These are phyloP conservation scores for Conger conger DNA, from an alignment of 2,113 vertebrate genomes.

Conservation along the genomic window DNA sequence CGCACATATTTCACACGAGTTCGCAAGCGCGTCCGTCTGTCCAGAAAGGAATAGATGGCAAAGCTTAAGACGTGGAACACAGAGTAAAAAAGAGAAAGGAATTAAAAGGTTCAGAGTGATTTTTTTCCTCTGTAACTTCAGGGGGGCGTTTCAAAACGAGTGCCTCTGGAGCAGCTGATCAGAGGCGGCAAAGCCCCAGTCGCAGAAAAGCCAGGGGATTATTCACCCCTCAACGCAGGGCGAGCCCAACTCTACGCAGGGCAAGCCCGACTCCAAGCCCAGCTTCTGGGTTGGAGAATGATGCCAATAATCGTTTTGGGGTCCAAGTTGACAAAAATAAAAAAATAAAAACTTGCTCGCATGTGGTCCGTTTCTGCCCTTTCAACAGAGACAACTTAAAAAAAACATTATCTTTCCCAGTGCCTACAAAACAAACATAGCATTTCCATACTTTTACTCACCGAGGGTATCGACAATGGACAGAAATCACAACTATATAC, in stretches of 20 bases:
- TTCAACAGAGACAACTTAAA: neutral
- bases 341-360: no score
- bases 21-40: neutral
- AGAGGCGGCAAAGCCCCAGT: no score
- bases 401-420: neutral
- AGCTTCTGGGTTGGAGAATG: no score
- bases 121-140: neutral
- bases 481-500: neutral
- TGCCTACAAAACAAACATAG: neutral
- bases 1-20: no score
- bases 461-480: neutral
- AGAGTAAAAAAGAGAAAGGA: neutral
- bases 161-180: no score
- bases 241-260: no score
- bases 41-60: neutral
- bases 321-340: no score
- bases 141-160: no score
- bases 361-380: neutral
- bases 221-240: no score
- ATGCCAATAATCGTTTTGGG: no score
- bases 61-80: neutral
- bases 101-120: neutral
- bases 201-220: no score
- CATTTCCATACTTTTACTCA: neutral
- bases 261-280: no score